A percentile compares a stretch with the other conserved stretches of the same genome.
Conservation (phyloP, 2,888 invertebrate species). For the Tiphia femorata region DNA sequence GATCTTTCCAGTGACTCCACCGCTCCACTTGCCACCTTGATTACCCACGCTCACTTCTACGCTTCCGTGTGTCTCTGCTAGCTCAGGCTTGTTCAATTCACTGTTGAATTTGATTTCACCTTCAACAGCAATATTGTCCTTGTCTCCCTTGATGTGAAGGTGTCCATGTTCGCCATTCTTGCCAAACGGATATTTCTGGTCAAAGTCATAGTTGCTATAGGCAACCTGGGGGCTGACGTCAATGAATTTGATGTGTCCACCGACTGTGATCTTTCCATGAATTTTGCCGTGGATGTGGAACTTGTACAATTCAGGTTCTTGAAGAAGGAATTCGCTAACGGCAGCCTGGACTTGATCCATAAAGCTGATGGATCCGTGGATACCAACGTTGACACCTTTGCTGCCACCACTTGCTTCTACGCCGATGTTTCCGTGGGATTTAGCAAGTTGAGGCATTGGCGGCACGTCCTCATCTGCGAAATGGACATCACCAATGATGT, state of each 20-base stretch:
- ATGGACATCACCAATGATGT: background rate
- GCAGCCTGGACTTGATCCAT: background rate
- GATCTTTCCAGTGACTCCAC: background rate
- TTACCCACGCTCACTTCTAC: too few species aligned
- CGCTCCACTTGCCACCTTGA: background rate
- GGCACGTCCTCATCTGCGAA: constrained; percentile 6
- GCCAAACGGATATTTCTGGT: too few species aligned
- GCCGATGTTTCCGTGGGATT: constrained; percentile 2
- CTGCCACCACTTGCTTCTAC: background rate
- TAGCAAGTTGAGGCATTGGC: constrained; percentile 8
- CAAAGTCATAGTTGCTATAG: too few species aligned
- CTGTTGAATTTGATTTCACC: too few species aligned
- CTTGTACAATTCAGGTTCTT: background rate
- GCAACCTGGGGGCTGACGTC: background rate
- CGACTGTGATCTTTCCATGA: background rate
- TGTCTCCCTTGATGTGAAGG: too few species aligned
- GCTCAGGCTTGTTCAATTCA: too few species aligned
- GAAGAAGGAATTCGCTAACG: background rate
- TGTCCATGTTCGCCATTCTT: too few species aligned
- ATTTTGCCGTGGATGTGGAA: background rate
- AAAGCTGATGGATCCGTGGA: constrained; percentile 10
- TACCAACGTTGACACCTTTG: background rate
- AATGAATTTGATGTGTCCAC: background rate
- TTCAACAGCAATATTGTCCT: too few species aligned
- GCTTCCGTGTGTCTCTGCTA: too few species aligned